phyloP scores from a whole-genome alignment of 2,113 vertebrate genomes.

The Nannospalax galili region DNA sequence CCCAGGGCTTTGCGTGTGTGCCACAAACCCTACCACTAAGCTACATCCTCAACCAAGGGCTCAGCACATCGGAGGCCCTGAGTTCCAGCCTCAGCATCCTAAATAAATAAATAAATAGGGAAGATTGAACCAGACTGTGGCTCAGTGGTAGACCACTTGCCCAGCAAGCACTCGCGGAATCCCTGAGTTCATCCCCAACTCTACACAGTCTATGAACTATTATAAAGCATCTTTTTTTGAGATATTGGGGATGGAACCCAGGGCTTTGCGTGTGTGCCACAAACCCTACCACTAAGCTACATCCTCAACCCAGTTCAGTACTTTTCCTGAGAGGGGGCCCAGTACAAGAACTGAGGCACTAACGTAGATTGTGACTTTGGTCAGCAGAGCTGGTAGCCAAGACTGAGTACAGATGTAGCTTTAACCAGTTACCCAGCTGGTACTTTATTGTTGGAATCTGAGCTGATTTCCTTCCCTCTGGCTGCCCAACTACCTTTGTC shows the following conservation, averaged over 20 bases:
- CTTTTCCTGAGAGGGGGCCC: neutral
- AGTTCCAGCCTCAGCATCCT: neutral
- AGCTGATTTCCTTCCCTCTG: neutral
- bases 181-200: neutral
- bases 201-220: neutral
- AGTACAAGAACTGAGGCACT: neutral
- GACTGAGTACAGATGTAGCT: neutral
- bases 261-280: neutral
- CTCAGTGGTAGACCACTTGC: neutral
- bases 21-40: neutral
- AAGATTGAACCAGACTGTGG: neutral
- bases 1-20: neutral
- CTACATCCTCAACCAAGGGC: neutral
- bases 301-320: neutral
- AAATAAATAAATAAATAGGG: neutral
- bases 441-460: neutral
- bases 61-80: neutral
- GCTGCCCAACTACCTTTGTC: neutral
- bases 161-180: neutral
- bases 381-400: neutral
- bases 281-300: neutral
- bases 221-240: neutral
- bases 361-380: neutral
- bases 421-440: neutral
- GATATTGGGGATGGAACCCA: neutral